phyloP scores from a whole-genome alignment of 2,888 invertebrate species.

The Smittia aterrima region DNA sequence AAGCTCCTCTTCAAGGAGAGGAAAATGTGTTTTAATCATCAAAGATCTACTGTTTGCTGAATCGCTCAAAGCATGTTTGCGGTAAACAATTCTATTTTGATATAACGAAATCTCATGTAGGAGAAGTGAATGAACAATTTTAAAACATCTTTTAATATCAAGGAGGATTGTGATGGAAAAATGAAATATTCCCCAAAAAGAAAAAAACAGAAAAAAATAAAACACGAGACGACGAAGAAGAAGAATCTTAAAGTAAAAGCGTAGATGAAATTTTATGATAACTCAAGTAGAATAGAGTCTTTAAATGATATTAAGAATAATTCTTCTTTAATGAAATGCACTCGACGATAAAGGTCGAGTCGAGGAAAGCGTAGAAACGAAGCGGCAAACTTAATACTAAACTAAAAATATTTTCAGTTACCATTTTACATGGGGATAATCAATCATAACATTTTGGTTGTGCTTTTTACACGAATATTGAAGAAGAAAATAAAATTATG shows the following conservation, averaged over 20 bases:
- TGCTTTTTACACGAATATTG: conserved; percentile 14
- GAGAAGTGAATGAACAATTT: background rate
- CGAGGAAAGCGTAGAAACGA: background rate
- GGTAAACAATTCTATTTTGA: conserved; percentile 19
- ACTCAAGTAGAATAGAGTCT: conserved; percentile 6
- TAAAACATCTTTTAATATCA: conserved; percentile 32
- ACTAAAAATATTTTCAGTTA: conserved; percentile 9
- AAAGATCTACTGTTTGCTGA: conserved; percentile 26
- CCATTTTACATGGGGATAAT: conserved; percentile 24
- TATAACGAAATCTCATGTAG: conserved; percentile 4
- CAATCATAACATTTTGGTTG: conserved; percentile 30
- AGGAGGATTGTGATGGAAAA: conserved; percentile 24
- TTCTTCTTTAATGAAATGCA: background rate
- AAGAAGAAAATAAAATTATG: conserved; percentile 6
- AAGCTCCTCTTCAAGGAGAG: too few relatives aligned
- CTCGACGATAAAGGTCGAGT: conserved; percentile 2
- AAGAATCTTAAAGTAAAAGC: background rate
- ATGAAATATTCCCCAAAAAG: conserved; percentile 7
- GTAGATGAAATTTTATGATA: conserved; percentile 19
- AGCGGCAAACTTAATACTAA: background rate
- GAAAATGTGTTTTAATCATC: conserved; percentile 14
- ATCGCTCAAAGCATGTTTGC: conserved; percentile 16
- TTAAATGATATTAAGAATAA: background rate
- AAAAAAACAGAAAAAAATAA: background rate
- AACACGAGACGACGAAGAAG: background rate